These are phyloP conservation scores for Arbacia lixula DNA, from an alignment of 53 echinoderm and acorn worm species.

Conservation along the genomic window DNA sequence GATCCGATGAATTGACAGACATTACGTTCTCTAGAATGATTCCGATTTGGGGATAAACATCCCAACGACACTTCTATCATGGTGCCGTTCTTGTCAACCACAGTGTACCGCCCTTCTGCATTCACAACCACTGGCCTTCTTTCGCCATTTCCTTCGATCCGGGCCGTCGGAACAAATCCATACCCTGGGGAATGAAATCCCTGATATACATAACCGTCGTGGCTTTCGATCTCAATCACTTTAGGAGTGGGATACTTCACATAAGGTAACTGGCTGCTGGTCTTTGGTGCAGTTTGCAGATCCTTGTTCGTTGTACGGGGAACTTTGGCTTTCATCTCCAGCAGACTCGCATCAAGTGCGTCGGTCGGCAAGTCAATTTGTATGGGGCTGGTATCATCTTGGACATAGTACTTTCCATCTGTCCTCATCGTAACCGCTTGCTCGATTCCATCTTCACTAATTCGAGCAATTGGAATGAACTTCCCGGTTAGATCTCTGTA, in stretches of 20 bases:
- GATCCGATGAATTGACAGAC: not conserved
- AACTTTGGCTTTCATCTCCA: not conserved
- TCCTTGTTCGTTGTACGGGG: not conserved
- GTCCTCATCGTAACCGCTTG: slow-evolving; percentile 17
- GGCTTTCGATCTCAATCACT: slow-evolving; percentile 6
- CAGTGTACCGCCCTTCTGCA: slow-evolving; percentile 27
- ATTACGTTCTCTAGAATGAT: not conserved
- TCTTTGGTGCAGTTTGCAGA: not conserved
- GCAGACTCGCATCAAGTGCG: not conserved
- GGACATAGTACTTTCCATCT: slow-evolving; percentile 30
- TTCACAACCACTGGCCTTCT: slow-evolving; percentile 35
- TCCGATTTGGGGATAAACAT: not conserved
- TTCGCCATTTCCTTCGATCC: not conserved
- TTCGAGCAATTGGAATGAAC: slow-evolving; percentile 28
- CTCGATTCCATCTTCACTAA: slow-evolving; percentile 2
- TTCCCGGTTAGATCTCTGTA: slow-evolving; percentile 9
- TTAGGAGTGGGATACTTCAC: no score
- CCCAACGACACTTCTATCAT: not conserved
- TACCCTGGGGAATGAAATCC: not conserved
- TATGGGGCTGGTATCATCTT: not conserved
- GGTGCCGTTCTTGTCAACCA: not conserved
- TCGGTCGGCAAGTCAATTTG: not conserved
- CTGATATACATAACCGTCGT: slow-evolving; percentile 14
- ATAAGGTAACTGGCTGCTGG: not conserved
- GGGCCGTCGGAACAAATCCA: slow-evolving; percentile 42